A percentile compares a stretch with the other conserved stretches of the same genome.
Conservation (phyloP, 2,888 invertebrate genomes). For the Nudaria mundana region DNA sequence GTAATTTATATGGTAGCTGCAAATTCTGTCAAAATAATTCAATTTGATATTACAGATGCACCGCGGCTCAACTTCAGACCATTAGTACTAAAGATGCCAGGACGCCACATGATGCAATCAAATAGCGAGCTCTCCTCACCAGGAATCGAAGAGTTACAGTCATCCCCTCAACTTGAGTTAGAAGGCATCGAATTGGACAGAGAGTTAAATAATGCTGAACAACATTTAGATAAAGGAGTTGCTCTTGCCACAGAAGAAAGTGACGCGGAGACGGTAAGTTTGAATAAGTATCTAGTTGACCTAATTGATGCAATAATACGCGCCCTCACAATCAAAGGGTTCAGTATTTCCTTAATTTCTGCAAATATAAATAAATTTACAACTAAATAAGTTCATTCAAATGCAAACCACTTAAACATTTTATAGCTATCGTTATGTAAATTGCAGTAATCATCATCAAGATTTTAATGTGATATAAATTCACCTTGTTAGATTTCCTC, state of each 20-base stretch:
- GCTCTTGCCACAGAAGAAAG: constrained; percentile 72
- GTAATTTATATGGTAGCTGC: not conserved
- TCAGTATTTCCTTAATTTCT: too few relatives aligned
- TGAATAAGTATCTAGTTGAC: not conserved
- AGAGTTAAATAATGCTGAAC: constrained; percentile 59
- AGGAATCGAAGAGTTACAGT: constrained; percentile 59
- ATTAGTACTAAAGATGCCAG: constrained; percentile 60
- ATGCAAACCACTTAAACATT: not conserved
- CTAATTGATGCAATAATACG: too few relatives aligned
- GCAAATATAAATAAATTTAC: too few relatives aligned
- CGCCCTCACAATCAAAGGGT: too few relatives aligned
- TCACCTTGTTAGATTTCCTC: not conserved
- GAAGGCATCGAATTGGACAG: constrained; percentile 61
- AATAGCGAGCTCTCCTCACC: constrained; percentile 42
- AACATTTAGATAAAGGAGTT: constrained; percentile 57
- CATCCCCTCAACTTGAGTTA: constrained; percentile 59
- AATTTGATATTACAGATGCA: constrained; percentile 28
- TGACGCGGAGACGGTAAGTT: constrained; percentile 70
- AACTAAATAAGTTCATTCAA: too few relatives aligned
- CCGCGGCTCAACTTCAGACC: constrained; percentile 56
- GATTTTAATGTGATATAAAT: constrained; percentile 1
- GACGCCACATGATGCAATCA: constrained; percentile 41
- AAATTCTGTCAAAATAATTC: too few relatives aligned
- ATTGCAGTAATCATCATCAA: constrained; percentile 5
- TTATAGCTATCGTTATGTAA: constrained; percentile 11